phyloP scores from a whole-genome alignment of 1,140 invertebrate genomes.

The Aplysia californica region DNA sequence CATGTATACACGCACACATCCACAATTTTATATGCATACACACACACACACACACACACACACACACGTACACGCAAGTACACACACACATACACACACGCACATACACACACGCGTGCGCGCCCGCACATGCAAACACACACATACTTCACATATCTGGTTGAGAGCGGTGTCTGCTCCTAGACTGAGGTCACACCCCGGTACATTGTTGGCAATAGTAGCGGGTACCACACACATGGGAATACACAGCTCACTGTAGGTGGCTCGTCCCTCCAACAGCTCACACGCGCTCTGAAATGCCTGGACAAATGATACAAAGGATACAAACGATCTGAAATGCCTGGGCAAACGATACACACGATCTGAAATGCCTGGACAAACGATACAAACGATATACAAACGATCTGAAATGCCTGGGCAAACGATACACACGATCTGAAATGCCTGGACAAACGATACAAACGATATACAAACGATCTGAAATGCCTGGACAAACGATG shows the following conservation, averaged over 20 bases:
- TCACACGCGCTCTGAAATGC: slow-evolving; percentile 22
- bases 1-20: background rate
- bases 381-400: background rate
- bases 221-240: slow-evolving; percentile 17
- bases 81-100: background rate
- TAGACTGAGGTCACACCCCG: background rate
- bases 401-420: slow-evolving; percentile 16
- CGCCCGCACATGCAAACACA: background rate
- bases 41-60: background rate
- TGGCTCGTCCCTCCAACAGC: background rate
- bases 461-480: too few species aligned
- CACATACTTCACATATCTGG: slow-evolving; percentile 24
- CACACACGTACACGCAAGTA: background rate
- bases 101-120: background rate
- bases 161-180: slow-evolving; percentile 18
- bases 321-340: too few species aligned
- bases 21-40: background rate
- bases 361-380: too few species aligned
- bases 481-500: too few species aligned
- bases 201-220: slow-evolving; percentile 21
- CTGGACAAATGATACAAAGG: too few species aligned
- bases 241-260: slow-evolving; percentile 20
- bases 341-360: too few species aligned
- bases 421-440: too few species aligned
- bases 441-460: too few species aligned